These are phyloP conservation scores for Halcyon malimbica DNA, from an alignment of 2,113 vertebrate genomes.

Conservation along the genomic window DNA sequence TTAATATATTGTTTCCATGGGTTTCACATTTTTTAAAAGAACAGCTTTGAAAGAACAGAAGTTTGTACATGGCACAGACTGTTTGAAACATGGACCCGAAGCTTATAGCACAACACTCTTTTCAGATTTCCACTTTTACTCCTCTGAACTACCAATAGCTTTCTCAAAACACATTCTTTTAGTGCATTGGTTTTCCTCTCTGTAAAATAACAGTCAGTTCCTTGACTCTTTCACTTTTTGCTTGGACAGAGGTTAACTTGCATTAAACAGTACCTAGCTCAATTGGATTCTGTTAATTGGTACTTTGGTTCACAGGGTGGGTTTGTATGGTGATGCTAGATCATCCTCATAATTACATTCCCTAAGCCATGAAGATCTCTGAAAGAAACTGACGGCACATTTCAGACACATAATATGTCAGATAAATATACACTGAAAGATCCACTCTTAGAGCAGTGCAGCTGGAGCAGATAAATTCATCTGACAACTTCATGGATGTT, in stretches of 20 bases:
- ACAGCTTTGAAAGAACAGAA: neutral
- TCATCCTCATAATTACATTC: neutral
- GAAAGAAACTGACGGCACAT: neutral
- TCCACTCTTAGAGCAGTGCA: neutral
- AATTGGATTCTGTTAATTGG: neutral
- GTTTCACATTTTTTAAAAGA: neutral
- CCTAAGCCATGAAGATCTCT: neutral
- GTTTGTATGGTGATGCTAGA: neutral
- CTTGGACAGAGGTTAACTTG: neutral
- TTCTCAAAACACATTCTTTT: neutral
- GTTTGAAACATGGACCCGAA: neutral
- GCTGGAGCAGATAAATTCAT: constrained; percentile 13
- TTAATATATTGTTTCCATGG: neutral
- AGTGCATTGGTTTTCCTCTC: neutral
- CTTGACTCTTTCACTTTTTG: neutral
- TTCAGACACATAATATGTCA: neutral
- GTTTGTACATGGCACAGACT: neutral
- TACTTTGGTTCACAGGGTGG: neutral
- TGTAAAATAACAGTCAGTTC: neutral
- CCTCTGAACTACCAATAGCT: neutral
- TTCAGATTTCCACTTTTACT: neutral
- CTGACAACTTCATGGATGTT: neutral
- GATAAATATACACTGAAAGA: neutral
- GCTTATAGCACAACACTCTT: neutral
- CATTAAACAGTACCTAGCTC: neutral